These are phyloP conservation scores for Limnephilus marmoratus DNA, from an alignment of 2,888 invertebrate species.

Conservation along the genomic window DNA sequence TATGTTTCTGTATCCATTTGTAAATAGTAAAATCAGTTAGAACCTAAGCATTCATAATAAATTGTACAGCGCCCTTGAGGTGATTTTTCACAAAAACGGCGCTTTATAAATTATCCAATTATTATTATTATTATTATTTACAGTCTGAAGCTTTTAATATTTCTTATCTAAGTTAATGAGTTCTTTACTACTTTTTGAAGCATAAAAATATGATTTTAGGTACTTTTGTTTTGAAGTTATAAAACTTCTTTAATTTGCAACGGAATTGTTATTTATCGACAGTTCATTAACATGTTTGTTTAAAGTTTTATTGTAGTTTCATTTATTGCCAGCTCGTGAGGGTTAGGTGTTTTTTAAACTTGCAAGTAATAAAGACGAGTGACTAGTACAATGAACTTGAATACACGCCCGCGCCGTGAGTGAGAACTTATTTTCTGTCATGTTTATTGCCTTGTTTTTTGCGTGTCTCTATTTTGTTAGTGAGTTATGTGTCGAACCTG, in stretches of 20 bases:
- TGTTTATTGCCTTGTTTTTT: not conserved
- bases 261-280: not conserved
- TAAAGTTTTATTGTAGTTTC: not conserved
- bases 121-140: too few species aligned
- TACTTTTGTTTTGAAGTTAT: not conserved
- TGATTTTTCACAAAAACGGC: too few species aligned
- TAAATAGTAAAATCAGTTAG: too few species aligned
- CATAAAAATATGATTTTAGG: not conserved
- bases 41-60: too few species aligned
- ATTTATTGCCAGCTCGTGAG: slow-evolving; percentile 28
- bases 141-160: not conserved
- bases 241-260: not conserved
- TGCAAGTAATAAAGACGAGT: not conserved
- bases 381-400: slow-evolving; percentile 35
- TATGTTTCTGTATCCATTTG: too few species aligned
- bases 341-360: slow-evolving; percentile 20
- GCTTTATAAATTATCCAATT: too few species aligned
- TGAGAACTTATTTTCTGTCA: not conserved
- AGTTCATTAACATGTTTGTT: not conserved
- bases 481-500: slow-evolving; percentile 2
- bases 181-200: not conserved
- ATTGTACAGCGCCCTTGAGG: too few species aligned
- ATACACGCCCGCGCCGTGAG: not conserved
- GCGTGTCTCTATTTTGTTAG: not conserved
- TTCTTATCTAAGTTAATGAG: not conserved